phyloP scores from a whole-genome alignment of 2,113 vertebrate species.

The Chaetops frenatus region DNA sequence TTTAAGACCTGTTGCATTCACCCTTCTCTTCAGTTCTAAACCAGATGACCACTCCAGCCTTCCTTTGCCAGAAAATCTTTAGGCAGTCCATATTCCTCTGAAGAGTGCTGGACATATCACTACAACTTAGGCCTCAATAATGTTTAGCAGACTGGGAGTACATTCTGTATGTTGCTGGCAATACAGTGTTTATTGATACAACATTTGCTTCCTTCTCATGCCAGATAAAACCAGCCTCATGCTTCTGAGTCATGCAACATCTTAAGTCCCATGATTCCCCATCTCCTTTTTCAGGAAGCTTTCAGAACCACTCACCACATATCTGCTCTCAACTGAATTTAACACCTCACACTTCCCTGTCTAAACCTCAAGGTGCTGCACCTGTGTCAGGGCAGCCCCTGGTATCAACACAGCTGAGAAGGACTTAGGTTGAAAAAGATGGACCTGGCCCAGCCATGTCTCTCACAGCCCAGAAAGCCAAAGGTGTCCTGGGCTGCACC shows the following conservation, averaged over 20 bases:
- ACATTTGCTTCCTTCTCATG: background rate
- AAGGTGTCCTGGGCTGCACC: fast-evolving
- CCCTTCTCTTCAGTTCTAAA: background rate
- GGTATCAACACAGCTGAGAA: background rate
- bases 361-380: background rate
- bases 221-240: background rate
- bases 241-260: background rate
- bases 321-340: background rate
- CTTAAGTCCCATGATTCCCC: background rate
- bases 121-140: background rate
- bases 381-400: background rate
- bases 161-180: background rate
- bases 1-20: background rate
- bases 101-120: background rate
- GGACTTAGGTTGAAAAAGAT: background rate
- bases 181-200: background rate
- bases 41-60: background rate
- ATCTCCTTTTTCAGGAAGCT: background rate
- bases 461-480: background rate
- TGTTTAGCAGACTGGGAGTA: background rate
- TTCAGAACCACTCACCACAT: background rate
- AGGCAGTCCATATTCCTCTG: background rate
- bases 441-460: background rate
- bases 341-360: background rate
- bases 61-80: background rate